phyloP scores from a whole-genome alignment of 1,140 invertebrate genomes.

The Zaprionus gabonicus region DNA sequence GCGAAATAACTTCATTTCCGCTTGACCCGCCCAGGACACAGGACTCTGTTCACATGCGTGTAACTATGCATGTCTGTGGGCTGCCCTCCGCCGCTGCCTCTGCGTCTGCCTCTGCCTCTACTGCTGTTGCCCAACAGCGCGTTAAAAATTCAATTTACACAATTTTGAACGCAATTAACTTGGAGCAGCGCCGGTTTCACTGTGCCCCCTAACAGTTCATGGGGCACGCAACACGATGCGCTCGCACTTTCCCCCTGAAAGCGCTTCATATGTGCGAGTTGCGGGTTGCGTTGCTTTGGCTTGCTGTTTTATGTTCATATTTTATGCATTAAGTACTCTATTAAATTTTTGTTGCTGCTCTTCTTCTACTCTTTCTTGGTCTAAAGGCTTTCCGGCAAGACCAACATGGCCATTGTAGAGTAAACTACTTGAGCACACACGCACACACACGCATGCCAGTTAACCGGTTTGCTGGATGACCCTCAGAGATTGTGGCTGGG shows the following conservation, averaged over 20 bases:
- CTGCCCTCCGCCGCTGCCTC: background rate
- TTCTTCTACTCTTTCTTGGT: slow-evolving; percentile 19
- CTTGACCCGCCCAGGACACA: slow-evolving; percentile 30
- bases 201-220: slow-evolving; percentile 2
- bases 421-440: slow-evolving; percentile 9
- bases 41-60: slow-evolving; percentile 70
- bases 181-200: slow-evolving; percentile 27
- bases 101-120: background rate
- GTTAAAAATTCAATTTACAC: slow-evolving; percentile 82
- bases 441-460: slow-evolving; percentile 8
- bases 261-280: slow-evolving; percentile 30
- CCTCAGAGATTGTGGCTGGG: slow-evolving; percentile 20
- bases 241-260: background rate
- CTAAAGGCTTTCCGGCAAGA: slow-evolving; percentile 7
- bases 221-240: slow-evolving; percentile 51
- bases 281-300: slow-evolving; percentile 14
- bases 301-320: slow-evolving; percentile 67
- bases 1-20: slow-evolving; percentile 77
- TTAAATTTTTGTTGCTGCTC: slow-evolving; percentile 56
- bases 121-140: slow-evolving; percentile 43
- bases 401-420: slow-evolving; percentile 13
- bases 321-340: slow-evolving; percentile 75
- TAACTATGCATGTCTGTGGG: slow-evolving; percentile 66
- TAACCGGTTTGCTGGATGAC: slow-evolving; percentile 36
- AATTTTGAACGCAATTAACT: slow-evolving; percentile 79